Conservation (phyloP, 1,140 invertebrate genomes). For the Lasioglossum baleicum region DNA sequence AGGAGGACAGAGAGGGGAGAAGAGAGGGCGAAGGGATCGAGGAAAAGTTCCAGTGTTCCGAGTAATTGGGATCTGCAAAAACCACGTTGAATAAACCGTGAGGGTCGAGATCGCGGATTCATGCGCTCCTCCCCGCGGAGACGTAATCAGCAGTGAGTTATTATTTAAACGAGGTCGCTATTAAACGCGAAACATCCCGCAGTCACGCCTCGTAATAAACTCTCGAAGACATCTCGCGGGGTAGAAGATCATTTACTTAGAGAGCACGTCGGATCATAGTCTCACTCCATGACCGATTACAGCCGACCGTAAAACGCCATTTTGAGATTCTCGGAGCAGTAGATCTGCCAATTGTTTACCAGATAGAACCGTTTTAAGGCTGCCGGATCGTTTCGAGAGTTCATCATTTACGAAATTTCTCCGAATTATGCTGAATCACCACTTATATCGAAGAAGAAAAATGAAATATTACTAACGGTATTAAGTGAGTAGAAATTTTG, state of each 20-base stretch:
- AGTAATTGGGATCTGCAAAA: slow-evolving; percentile 33
- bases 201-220: slow-evolving; percentile 28
- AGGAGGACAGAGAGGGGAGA: neutral
- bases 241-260: neutral
- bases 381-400: neutral
- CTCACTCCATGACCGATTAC: neutral
- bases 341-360: neutral
- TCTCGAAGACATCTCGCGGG: neutral
- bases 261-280: neutral
- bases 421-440: too few species aligned
- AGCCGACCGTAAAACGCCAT: neutral
- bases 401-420: neutral
- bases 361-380: neutral
- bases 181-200: slow-evolving; percentile 26
- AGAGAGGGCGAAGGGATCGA: neutral
- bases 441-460: too few species aligned
- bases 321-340: neutral
- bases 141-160: slow-evolving; percentile 27
- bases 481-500: too few species aligned
- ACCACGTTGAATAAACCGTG: slow-evolving; percentile 32
- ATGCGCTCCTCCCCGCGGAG: neutral
- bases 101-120: slow-evolving; percentile 6
- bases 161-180: slow-evolving; percentile 25
- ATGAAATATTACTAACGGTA: too few species aligned
- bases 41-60: neutral